A percentile compares a stretch with the other conserved stretches of the same genome.
Conservation (phyloP, 2,888 invertebrate species). For the Chromoteleia sp. region DNA sequence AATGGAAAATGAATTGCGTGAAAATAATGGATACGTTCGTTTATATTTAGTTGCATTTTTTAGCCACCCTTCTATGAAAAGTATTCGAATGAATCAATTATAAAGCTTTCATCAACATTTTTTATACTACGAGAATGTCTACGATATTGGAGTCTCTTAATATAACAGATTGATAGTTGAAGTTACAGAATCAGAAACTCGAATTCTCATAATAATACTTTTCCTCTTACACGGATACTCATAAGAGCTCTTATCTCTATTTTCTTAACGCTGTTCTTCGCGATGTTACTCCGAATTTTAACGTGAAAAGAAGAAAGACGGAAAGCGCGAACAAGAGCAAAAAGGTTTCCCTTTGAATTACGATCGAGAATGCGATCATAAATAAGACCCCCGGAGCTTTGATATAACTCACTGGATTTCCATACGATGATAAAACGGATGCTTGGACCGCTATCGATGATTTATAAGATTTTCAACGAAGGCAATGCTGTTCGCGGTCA, state of each 20-base stretch:
- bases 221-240: slow-evolving; percentile 51
- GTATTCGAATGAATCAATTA: slow-evolving; percentile 49
- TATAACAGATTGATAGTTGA: slow-evolving; percentile 58
- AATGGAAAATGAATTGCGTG: slow-evolving; percentile 24
- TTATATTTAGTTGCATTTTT: too few species aligned
- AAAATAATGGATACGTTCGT: slow-evolving; percentile 11
- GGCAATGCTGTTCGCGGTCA: slow-evolving; percentile 71
- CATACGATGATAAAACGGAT: slow-evolving; percentile 83
- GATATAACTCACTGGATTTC: slow-evolving; percentile 83
- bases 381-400: slow-evolving; percentile 80
- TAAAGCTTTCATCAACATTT: slow-evolving; percentile 46
- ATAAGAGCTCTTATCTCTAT: slow-evolving; percentile 64
- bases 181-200: slow-evolving; percentile 47
- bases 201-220: slow-evolving; percentile 52
- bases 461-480: slow-evolving; percentile 77
- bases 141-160: slow-evolving; percentile 37
- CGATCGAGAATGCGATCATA: slow-evolving; percentile 78
- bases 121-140: slow-evolving; percentile 32
- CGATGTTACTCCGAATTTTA: slow-evolving; percentile 57
- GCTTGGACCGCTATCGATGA: slow-evolving; percentile 74
- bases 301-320: slow-evolving; percentile 65
- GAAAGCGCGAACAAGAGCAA: slow-evolving; percentile 58
- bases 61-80: neutral
- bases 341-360: slow-evolving; percentile 74
- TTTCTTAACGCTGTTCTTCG: slow-evolving; percentile 60